A percentile compares a stretch with the other conserved stretches of the same genome.
Evolutionary conservation across 2,888 invertebrate genomes (phyloP).

Genomic region (Helleia helle): DNA sequence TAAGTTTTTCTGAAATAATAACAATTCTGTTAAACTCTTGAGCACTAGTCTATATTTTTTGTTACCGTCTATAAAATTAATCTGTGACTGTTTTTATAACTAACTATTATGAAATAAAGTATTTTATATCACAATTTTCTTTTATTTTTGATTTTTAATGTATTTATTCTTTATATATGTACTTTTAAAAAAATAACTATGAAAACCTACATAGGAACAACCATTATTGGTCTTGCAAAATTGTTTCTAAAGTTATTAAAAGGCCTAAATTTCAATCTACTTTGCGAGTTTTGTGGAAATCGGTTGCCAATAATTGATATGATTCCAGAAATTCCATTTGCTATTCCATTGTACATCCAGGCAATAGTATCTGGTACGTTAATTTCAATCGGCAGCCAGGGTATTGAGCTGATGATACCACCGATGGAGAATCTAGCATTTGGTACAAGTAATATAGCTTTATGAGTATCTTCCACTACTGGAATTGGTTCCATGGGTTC

Average conservation of each 20-base stretch:
- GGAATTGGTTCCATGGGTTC: slow-evolving; percentile 20
- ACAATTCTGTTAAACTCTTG: slow-evolving; percentile 47
- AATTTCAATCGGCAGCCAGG: slow-evolving; percentile 76
- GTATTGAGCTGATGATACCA: slow-evolving; percentile 63
- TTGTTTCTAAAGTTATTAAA: not conserved
- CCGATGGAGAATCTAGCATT: slow-evolving; percentile 44
- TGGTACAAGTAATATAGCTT: slow-evolving; percentile 32
- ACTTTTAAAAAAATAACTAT: too few species aligned
- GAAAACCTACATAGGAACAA: slow-evolving; percentile 5
- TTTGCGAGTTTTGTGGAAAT: slow-evolving; percentile 35
- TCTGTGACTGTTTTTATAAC: not conserved
- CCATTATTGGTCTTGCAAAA: slow-evolving; percentile 1
- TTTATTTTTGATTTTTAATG: not conserved
- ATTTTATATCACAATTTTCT: not conserved
- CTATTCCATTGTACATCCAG: slow-evolving; percentile 49
- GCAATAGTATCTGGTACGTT: slow-evolving; percentile 76
- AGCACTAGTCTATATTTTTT: slow-evolving; percentile 35
- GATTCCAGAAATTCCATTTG: slow-evolving; percentile 31
- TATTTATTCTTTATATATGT: too few species aligned
- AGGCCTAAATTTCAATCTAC: slow-evolving; percentile 1
- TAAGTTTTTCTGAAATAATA: too few species aligned
- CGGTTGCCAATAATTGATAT: slow-evolving; percentile 48
- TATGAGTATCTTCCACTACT: slow-evolving; percentile 22
- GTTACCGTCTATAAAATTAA: not conserved
- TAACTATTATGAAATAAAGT: slow-evolving; percentile 2